Conservation (phyloP, 2,888 invertebrate species). For the Helobdella robusta region DNA sequence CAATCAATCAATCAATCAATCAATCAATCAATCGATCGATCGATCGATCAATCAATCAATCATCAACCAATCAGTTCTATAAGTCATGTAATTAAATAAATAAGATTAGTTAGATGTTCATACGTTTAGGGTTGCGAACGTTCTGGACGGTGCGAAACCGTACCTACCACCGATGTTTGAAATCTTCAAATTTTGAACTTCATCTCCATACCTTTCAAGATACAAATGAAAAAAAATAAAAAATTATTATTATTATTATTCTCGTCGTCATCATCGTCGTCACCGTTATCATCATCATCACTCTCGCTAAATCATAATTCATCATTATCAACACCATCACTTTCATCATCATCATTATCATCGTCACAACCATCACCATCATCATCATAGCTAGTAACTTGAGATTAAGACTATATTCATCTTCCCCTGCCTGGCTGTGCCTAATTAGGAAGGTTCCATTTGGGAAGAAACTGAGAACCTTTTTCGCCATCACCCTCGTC, state of each 20-base stretch:
- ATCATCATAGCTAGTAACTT: background rate
- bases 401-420: constrained; percentile 2
- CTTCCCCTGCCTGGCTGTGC: background rate
- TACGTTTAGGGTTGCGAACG: no score
- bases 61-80: no score
- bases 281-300: no score
- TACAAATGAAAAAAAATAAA: background rate
- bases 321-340: constrained; percentile 4
- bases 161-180: background rate
- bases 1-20: no score
- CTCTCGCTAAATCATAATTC: no score
- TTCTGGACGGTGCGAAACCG: no score
- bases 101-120: no score
- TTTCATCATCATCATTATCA: background rate
- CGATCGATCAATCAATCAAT: no score
- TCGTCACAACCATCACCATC: background rate
- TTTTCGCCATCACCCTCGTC: background rate
- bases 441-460: constrained; percentile 5
- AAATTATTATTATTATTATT: background rate
- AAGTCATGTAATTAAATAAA: no score
- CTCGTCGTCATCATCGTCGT: no score
- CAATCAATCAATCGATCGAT: no score
- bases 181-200: background rate
- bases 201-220: background rate
- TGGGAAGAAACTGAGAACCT: background rate